Conservation (phyloP, 2,888 invertebrate species). For the Atrina japonica region DNA sequence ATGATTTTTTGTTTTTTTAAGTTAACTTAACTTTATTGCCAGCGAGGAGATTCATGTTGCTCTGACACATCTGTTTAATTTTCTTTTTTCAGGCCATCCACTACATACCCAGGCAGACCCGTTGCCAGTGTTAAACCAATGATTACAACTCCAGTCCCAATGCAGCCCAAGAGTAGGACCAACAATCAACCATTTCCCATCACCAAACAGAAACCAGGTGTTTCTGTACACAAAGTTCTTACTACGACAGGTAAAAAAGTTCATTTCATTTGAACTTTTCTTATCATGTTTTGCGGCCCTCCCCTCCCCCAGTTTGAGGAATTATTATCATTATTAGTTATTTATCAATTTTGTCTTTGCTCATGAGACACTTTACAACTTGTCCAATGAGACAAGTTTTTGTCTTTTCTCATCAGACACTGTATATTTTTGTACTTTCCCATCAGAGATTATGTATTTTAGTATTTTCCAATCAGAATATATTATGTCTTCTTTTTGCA, state of each 20-base stretch:
- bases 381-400: too few relatives aligned
- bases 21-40: neutral
- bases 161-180: slow-evolving; percentile 62
- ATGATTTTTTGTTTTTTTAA: too few relatives aligned
- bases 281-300: too few relatives aligned
- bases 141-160: slow-evolving; percentile 84
- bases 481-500: too few relatives aligned
- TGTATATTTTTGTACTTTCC: too few relatives aligned
- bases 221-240: slow-evolving; percentile 97
- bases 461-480: too few relatives aligned
- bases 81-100: slow-evolving; percentile 9
- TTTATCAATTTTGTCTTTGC: too few relatives aligned
- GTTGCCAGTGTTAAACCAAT: slow-evolving; percentile 89
- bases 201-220: slow-evolving; percentile 86
- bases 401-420: too few relatives aligned
- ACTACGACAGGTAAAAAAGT: slow-evolving; percentile 87
- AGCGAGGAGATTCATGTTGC: neutral
- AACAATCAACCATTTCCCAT: slow-evolving; percentile 53
- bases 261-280: neutral
- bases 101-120: slow-evolving; percentile 70
- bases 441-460: too few relatives aligned
- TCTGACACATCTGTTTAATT: neutral
- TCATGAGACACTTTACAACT: too few relatives aligned
- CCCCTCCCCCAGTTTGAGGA: too few relatives aligned
- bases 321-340: too few relatives aligned